Base-by-base conservation (phyloP, 2,888 invertebrate species). In the Drosophila prolongata region DNA sequence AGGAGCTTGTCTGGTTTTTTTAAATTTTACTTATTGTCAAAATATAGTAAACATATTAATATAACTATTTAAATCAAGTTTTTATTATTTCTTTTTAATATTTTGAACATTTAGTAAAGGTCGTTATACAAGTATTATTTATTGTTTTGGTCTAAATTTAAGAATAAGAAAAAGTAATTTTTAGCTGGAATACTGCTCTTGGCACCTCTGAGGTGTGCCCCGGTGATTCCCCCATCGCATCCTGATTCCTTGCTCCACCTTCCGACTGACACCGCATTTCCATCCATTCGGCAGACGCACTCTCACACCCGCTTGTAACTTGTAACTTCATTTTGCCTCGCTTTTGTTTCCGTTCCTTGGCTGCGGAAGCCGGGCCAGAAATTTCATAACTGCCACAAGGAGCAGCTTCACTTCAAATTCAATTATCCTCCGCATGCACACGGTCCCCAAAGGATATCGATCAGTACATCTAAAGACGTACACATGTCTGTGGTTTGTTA, bases 361-460 rank as follows among this genome's bases (percentile, higher is more conserved):
- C 71, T 65, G 62, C 84, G 80, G 84, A 83, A 73, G 72, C 69
- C 58, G 54, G 55, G 55, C 44, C 70, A 65, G 52, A 75, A 87
- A 81, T 81, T 81, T 69, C 76, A 77, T 78, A 80, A 73, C 85
- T 71, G 75, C 72, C 69, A 68, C 73, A 69, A 71, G 64, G 65
- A 76, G 56, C 44, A 49, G 66, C 68, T 74, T 68, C 56, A 44
- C 56, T 27, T 42, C 47, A 49, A 68, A 62, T 75, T 62, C 71
- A 40, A 66, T 35, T 43, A 71, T 57, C 47, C 53, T 60, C 42
- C 50, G n/a, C 35, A 54, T 59, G 34, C 10, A 19, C 56, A 27
- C 9, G 35, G 35, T 14, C 49, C 27, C 57, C 52, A 27, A 14
- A 56, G 69, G 49, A 68, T 68, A 67, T 49, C 49, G 56, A 60